Evolutionary conservation across 2,113 vertebrate species (phyloP).

Genomic region (Polyodon spathula): DNA sequence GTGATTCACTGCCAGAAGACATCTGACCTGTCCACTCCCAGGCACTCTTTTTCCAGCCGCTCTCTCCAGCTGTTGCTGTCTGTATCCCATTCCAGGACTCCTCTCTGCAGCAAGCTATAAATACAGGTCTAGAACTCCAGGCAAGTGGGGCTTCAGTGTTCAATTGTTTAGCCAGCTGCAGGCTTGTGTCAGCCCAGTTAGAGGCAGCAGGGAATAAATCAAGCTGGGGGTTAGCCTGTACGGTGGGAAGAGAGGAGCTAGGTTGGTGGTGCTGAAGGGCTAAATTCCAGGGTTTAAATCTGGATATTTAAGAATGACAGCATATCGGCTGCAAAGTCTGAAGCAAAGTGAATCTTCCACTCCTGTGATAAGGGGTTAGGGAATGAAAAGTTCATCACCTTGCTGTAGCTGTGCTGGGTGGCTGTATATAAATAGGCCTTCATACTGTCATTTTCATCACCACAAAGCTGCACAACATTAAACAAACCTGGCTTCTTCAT

Average conservation of each 20-base stretch:
- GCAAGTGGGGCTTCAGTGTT: not conserved
- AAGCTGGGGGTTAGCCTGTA: not conserved
- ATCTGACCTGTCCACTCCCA: no score
- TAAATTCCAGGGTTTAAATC: no score
- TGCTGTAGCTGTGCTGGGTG: no score
- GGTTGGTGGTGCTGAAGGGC: no score
- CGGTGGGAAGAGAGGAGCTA: not conserved
- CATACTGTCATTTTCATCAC: no score
- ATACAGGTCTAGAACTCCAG: not conserved
- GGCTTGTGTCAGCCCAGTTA: not conserved
- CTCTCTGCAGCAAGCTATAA: slow-evolving; percentile 1
- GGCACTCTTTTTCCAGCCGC: not conserved
- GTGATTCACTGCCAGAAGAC: no score
- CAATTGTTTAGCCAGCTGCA: slow-evolving; percentile 13
- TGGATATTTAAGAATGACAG: not conserved
- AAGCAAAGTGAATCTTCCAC: not conserved
- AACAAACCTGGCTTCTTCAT: no score
- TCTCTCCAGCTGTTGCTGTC: slow-evolving; percentile 18
- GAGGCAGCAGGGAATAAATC: not conserved
- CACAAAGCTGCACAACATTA: no score
- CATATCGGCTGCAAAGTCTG: not conserved
- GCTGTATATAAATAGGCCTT: no score
- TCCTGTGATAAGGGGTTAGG: not conserved
- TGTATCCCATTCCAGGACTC: not conserved
- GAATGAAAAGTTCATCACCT: no score